Evolutionary conservation across 2,888 invertebrate genomes (phyloP), one percentile per base, ranked within the genome.

Genomic region (Acrobasis repandana): DNA sequence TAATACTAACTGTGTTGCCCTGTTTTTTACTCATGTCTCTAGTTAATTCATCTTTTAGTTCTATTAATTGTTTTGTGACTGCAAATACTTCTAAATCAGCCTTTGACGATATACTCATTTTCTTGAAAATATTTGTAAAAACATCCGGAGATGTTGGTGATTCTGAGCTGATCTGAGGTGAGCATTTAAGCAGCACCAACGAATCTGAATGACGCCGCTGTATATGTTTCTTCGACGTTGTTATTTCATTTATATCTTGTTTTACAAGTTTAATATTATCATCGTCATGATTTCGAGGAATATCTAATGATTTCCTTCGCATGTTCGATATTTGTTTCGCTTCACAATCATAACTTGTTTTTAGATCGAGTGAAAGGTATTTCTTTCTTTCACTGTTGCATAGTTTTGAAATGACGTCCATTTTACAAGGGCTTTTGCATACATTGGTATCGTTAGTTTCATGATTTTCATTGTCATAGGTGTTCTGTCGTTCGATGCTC

Each of bases 1-100:
- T 93, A 57, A 93, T 93, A 74, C 91, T 93, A 66, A 93, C 92
- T 65, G 86, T 83, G 72, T 88, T 91, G 69, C 77, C 68, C 49
- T 73, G 76, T 65, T 79, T 86, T 71, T 75, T 84, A 50, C 52
- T 48, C 60, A 15, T 73, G 64, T 79, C 80, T 20, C 63, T 64
- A 34, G 66, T 65, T 18, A 20, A 36, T 14, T 52, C 20, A 34
- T 72, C 65, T 4, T 59, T 59, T 15, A 48, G 9, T 14, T 48
- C 48, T 18, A 15, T 11, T 36, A 16, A 16, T 20, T 49, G 16
- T 6, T 49, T 38, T 43, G 49, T 50, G 6, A 11, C 16, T 36
- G 46, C 10, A 1, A 50, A 52, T 16, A 38, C 15, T 43, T 61
- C 60, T 16, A 62, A 38, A n/a, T 43, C 56, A 18, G 56, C 56